A percentile compares a stretch with the other conserved stretches of the same genome.
Conservation (phyloP, 2,888 invertebrate species). For the Drosophila anomelani region DNA sequence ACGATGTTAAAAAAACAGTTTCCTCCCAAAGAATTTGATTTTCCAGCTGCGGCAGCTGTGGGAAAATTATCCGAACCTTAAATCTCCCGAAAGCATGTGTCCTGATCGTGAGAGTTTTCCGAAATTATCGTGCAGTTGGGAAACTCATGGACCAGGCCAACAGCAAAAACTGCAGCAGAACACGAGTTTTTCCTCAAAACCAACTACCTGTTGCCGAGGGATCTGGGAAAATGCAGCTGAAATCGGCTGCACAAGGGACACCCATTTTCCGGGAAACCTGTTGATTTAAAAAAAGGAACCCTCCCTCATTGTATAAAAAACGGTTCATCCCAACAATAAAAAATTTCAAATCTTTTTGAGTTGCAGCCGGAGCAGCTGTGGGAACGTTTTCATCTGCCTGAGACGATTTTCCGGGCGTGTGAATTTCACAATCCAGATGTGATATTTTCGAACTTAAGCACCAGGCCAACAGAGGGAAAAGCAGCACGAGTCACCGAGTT, state of each 20-base stretch:
- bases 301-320: constrained; percentile 23
- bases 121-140: background rate
- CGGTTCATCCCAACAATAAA: background rate
- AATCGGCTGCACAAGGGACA: background rate
- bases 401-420: constrained; percentile 28
- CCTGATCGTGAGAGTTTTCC: constrained; percentile 39
- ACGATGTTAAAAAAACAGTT: constrained; percentile 8
- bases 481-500: constrained; percentile 10
- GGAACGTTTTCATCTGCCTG: constrained; percentile 24
- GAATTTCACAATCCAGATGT: constrained; percentile 23
- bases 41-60: constrained; percentile 47
- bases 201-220: constrained; percentile 35
- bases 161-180: constrained; percentile 9
- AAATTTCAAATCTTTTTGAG: constrained; percentile 8
- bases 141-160: constrained; percentile 31
- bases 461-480: constrained; percentile 23
- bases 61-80: constrained; percentile 32
- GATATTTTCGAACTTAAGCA: constrained; percentile 7
- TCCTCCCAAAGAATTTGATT: background rate
- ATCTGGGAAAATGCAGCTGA: constrained; percentile 17
- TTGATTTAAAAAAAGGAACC: constrained; percentile 13
- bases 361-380: constrained; percentile 43
- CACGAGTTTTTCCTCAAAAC: background rate
- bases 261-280: constrained; percentile 36
- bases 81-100: background rate